A percentile compares a stretch with the other conserved stretches of the same genome.
phyloP scores from a whole-genome alignment of 1,140 invertebrate genomes.

The Plodia interpunctella region DNA sequence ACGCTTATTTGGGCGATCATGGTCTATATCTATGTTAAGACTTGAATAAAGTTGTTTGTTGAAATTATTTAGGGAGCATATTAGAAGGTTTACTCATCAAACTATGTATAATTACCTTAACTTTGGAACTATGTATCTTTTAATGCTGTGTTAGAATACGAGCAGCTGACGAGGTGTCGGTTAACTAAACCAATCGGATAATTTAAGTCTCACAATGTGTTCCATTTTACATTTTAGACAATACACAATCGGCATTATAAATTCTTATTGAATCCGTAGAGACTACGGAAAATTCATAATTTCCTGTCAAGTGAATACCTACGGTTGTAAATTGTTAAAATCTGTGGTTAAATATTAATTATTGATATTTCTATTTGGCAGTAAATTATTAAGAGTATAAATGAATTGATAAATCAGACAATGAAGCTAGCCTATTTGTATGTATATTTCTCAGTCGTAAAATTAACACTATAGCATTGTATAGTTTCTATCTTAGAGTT shows the following conservation, averaged over 20 bases:
- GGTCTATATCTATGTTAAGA: slow-evolving; percentile 45
- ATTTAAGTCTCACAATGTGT: slow-evolving; percentile 10
- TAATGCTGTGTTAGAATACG: neutral
- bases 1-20: slow-evolving; percentile 17
- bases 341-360: neutral
- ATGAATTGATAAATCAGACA: slow-evolving; percentile 15
- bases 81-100: slow-evolving; percentile 22
- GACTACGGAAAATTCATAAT: neutral
- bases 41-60: slow-evolving; percentile 62
- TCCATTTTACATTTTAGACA: slow-evolving; percentile 9
- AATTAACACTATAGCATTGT: slow-evolving; percentile 27
- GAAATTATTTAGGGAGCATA: slow-evolving; percentile 44
- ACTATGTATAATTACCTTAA: neutral
- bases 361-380: neutral
- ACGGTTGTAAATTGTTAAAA: slow-evolving; percentile 5
- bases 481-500: slow-evolving; percentile 42
- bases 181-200: neutral
- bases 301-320: neutral
- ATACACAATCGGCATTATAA: neutral
- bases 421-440: slow-evolving; percentile 22
- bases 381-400: neutral
- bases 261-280: slow-evolving; percentile 1
- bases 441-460: slow-evolving; percentile 23
- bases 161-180: neutral
- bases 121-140: neutral